Evolutionary conservation across 1,140 invertebrate genomes (phyloP).

Genomic region (Charaxes varanes): DNA sequence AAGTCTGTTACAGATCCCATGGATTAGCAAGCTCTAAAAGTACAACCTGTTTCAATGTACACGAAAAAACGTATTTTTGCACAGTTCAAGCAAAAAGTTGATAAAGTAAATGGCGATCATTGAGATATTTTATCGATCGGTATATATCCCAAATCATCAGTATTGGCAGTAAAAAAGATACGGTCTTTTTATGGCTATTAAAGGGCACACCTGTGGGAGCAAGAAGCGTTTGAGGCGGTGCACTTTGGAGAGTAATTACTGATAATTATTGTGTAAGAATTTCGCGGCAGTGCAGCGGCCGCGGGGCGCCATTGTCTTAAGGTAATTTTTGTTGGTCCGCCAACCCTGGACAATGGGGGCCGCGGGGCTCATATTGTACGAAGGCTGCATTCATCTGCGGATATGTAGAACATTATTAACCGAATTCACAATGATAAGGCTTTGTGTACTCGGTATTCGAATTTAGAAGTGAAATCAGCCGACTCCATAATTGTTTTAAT

Average conservation of each 20-base stretch:
- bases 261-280: slow-evolving; percentile 66
- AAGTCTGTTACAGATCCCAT: too few species aligned
- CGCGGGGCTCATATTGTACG: slow-evolving; percentile 17
- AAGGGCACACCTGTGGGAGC: slow-evolving; percentile 53
- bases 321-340: slow-evolving; percentile 63
- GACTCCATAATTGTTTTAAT: too few species aligned
- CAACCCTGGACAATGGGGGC: slow-evolving; percentile 61
- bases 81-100: not conserved
- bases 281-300: slow-evolving; percentile 46
- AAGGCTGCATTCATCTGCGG: too few species aligned
- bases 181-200: slow-evolving; percentile 26
- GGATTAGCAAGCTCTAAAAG: too few species aligned
- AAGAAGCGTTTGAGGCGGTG: slow-evolving; percentile 49
- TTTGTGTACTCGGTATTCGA: too few species aligned
- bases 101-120: slow-evolving; percentile 6
- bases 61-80: too few species aligned
- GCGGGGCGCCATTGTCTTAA: slow-evolving; percentile 69
- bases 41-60: too few species aligned
- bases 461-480: too few species aligned
- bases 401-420: too few species aligned
- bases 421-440: too few species aligned
- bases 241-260: slow-evolving; percentile 38
- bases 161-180: slow-evolving; percentile 22
- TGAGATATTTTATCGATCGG: slow-evolving; percentile 20
- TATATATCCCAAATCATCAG: slow-evolving; percentile 15